Percentiles rank a stretch among this genome's conserved stretches.
These are phyloP conservation scores for Tautogolabrus adspersus DNA, from an alignment of 2,113 vertebrate genomes.

Conservation along the genomic window DNA sequence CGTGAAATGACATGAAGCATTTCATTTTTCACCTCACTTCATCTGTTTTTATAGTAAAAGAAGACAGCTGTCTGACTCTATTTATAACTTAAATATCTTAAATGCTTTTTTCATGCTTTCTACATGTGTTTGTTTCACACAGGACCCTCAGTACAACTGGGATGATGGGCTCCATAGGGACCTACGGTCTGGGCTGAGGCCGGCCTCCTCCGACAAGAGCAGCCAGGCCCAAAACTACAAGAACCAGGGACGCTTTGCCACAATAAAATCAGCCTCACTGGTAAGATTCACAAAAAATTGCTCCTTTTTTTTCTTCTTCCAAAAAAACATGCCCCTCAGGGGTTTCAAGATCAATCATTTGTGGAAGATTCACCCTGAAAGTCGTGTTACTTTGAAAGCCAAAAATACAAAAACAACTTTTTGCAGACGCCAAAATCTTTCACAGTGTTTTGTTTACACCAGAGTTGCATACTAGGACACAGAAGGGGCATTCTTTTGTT, in stretches of 20 bases:
- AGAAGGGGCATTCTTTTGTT: background rate
- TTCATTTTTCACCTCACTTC: background rate
- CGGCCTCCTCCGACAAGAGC: slow-evolving; percentile 92
- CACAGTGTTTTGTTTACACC: background rate
- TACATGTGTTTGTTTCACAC: slow-evolving; percentile 53
- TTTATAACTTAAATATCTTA: background rate
- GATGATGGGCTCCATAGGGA: slow-evolving; percentile 95
- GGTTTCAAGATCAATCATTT: slow-evolving; percentile 8
- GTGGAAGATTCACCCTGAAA: background rate
- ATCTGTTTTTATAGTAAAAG: background rate
- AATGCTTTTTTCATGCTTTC: background rate
- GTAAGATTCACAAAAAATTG: slow-evolving; percentile 80
- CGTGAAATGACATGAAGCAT: background rate
- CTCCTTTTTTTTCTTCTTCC: background rate
- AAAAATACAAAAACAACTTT: background rate
- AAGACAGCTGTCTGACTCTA: background rate
- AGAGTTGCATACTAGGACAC: background rate
- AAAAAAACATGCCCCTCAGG: background rate
- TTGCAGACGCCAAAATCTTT: background rate
- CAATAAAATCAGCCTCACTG: slow-evolving; percentile 98
- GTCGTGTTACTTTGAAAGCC: background rate
- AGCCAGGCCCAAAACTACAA: slow-evolving; percentile 95
- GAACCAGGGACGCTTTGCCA: slow-evolving; percentile 96
- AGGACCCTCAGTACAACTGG: slow-evolving; percentile 98
- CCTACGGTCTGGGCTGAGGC: slow-evolving; percentile 91